Conservation (phyloP, 1,140 invertebrate species). For the Steinernema khuongi region DNA sequence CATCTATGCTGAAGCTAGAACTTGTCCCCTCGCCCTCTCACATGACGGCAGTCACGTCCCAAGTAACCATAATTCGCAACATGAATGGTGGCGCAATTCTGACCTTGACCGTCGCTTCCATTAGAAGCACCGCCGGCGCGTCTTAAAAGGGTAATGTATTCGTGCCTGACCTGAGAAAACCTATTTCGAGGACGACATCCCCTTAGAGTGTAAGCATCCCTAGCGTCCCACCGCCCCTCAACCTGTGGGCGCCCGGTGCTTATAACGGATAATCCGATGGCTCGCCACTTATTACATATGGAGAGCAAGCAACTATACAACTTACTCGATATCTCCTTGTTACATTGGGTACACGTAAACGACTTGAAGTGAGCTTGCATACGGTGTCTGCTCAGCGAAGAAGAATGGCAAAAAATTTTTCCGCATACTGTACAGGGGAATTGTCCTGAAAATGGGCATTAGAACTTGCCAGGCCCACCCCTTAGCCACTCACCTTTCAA, state of each 20-base stretch:
- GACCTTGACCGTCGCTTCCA: constrained; percentile 12
- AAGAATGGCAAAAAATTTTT: constrained; percentile 44
- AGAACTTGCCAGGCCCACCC: constrained; percentile 4
- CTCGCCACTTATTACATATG: no score
- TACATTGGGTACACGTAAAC: constrained; percentile 45
- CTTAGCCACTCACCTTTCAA: constrained; percentile 37
- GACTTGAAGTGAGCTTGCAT: constrained; percentile 47
- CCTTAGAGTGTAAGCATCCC: background rate
- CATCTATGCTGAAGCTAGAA: background rate
- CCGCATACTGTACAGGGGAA: constrained; percentile 43
- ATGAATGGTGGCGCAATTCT: constrained; percentile 1
- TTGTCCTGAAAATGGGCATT: constrained; percentile 23
- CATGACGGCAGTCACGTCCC: background rate
- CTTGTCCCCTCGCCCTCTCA: background rate
- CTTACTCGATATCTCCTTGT: constrained; percentile 44
- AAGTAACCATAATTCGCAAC: background rate
- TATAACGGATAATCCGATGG: no score
- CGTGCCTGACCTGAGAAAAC: constrained; percentile 12
- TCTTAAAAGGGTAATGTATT: constrained; percentile 17
- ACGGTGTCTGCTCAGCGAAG: constrained; percentile 38
- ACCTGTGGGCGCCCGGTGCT: no score
- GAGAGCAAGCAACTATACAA: background rate
- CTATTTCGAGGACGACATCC: background rate
- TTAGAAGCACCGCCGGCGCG: constrained; percentile 3
- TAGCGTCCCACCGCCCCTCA: background rate